These are phyloP conservation scores for Chaenogobius annularis DNA, from an alignment of 2,113 vertebrate genomes.

Conservation along the genomic window DNA sequence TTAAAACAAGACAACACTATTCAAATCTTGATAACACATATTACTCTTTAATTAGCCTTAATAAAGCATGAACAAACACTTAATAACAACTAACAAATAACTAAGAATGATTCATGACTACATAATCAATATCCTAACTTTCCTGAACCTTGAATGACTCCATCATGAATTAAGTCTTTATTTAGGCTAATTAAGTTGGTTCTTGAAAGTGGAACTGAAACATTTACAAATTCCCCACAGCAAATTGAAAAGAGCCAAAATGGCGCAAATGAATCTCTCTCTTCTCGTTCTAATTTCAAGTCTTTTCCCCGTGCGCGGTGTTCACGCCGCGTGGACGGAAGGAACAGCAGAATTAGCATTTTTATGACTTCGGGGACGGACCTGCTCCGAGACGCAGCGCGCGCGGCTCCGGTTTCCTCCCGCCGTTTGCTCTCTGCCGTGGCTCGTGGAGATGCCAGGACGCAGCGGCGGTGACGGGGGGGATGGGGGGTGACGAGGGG, in stretches of 20 bases:
- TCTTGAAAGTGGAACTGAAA: background rate
- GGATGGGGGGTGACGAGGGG: slow-evolving; percentile 32
- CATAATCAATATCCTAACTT: no score
- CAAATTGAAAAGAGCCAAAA: background rate
- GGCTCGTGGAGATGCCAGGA: slow-evolving; percentile 18
- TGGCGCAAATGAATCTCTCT: background rate
- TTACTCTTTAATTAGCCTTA: no score
- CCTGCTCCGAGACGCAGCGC: background rate
- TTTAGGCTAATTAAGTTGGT: no score
- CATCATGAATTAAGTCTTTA: no score
- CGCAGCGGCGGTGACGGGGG: slow-evolving; percentile 74
- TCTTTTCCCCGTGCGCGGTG: background rate
- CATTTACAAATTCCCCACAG: background rate
- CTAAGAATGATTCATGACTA: no score
- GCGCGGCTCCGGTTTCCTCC: slow-evolving; percentile 20
- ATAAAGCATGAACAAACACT: no score
- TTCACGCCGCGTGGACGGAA: slow-evolving; percentile 5
- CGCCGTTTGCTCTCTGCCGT: background rate
- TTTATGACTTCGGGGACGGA: slow-evolving; percentile 42
- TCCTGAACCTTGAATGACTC: no score
- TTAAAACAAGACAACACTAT: no score
- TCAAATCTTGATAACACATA: no score
- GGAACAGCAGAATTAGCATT: slow-evolving; percentile 36
- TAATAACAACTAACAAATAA: no score
- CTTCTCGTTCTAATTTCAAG: background rate